Evolutionary conservation across 1,140 invertebrate genomes (phyloP).

Genomic region (Apis dorsata): DNA sequence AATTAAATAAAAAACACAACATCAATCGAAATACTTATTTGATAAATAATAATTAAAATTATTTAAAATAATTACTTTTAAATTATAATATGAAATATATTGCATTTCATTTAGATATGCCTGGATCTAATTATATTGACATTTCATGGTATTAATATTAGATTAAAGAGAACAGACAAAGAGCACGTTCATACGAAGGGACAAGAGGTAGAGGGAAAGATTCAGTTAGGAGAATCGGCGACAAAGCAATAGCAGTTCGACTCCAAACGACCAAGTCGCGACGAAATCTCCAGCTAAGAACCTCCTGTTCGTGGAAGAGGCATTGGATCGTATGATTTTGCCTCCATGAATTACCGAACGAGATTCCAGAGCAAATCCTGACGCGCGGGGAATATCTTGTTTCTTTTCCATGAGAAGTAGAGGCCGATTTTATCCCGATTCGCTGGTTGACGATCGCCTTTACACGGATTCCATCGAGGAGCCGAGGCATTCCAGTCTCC

Average conservation of each 20-base stretch:
- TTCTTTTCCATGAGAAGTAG: conserved; percentile 23
- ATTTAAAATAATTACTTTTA: no score
- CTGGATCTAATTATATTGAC: no score
- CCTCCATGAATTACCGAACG: conserved; percentile 59
- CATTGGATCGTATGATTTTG: conserved; percentile 44
- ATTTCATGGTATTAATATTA: no score
- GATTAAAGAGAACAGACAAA: not conserved
- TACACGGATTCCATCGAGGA: conserved; percentile 47
- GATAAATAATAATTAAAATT: no score
- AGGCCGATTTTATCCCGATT: conserved; percentile 48
- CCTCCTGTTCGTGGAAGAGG: conserved; percentile 44
- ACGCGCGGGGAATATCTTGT: conserved; percentile 56
- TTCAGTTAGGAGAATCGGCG: conserved; percentile 20
- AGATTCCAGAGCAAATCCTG: conserved; percentile 59
- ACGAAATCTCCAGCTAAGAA: not conserved
- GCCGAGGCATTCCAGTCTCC: conserved; percentile 42
- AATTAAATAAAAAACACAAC: no score
- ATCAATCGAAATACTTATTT: no score
- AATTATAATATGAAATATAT: no score
- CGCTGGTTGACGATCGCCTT: conserved; percentile 25
- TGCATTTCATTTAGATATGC: no score
- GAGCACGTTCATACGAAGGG: not conserved
- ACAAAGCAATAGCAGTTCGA: conserved; percentile 39
- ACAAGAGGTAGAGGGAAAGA: not conserved
- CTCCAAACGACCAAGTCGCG: conserved; percentile 1